Evolutionary conservation across 2,113 vertebrate genomes (phyloP).

Genomic region (Lophochroa leadbeateri): DNA sequence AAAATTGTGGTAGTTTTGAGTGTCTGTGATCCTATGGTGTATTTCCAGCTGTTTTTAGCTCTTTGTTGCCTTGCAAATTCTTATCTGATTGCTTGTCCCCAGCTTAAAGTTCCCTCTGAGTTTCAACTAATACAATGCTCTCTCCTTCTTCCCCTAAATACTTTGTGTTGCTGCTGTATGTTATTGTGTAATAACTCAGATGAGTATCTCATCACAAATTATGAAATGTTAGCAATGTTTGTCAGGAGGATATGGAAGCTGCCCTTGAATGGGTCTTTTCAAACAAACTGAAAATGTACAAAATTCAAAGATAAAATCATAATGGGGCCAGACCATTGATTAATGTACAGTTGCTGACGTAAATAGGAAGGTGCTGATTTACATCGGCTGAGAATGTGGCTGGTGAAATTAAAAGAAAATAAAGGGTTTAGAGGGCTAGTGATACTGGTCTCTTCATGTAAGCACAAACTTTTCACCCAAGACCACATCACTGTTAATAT

Average conservation of each 20-base stretch:
- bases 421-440: background rate
- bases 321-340: background rate
- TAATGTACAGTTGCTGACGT: background rate
- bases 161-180: background rate
- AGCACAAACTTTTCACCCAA: slow-evolving; percentile 26
- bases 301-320: slow-evolving; percentile 42
- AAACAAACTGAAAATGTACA: background rate
- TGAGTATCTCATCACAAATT: background rate
- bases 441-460: background rate
- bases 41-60: background rate
- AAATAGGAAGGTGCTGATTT: background rate
- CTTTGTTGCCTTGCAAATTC: background rate
- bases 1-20: background rate
- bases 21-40: background rate
- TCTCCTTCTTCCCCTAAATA: background rate
- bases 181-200: background rate
- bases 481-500: slow-evolving; percentile 61
- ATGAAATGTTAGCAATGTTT: background rate
- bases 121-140: background rate
- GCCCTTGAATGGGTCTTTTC: background rate
- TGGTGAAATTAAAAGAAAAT: slow-evolving; percentile 28
- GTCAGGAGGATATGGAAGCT: background rate
- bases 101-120: background rate
- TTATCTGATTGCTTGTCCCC: background rate
- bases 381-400: background rate